Conservation (phyloP, 2,888 invertebrate species). For the Cacoxenus indagator region DNA sequence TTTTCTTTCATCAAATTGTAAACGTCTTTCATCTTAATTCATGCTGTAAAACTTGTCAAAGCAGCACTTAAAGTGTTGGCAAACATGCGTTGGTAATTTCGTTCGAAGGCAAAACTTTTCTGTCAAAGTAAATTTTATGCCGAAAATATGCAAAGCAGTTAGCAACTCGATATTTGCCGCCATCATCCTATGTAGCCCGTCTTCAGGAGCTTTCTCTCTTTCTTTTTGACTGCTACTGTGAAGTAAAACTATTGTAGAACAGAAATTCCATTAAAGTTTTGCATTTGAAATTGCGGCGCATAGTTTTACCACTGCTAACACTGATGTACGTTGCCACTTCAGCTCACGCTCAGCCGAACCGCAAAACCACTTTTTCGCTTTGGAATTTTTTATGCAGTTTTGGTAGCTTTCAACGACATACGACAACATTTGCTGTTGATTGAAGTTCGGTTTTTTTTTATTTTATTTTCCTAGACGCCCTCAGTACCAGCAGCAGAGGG, state of each 20-base stretch:
- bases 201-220: not conserved
- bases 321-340: not conserved
- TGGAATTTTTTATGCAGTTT: not conserved
- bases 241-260: constrained; percentile 20
- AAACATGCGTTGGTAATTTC: not conserved
- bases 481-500: not conserved
- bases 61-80: constrained; percentile 10
- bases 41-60: not conserved
- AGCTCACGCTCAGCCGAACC: not conserved
- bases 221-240: constrained; percentile 7
- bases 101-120: constrained; percentile 9
- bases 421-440: not conserved
- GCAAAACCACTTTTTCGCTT: not conserved
- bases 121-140: constrained; percentile 32
- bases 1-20: too few relatives aligned
- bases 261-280: constrained; percentile 23
- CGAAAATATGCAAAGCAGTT: constrained; percentile 27
- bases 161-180: constrained; percentile 1
- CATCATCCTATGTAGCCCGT: not conserved
- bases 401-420: not conserved
- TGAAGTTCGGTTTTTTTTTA: not conserved
- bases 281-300: constrained; percentile 18
- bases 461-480: too few relatives aligned
- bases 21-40: too few relatives aligned
- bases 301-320: too few relatives aligned